phyloP scores from a whole-genome alignment of 2,797 vertebrate species.

The Ceyx erithaca region DNA sequence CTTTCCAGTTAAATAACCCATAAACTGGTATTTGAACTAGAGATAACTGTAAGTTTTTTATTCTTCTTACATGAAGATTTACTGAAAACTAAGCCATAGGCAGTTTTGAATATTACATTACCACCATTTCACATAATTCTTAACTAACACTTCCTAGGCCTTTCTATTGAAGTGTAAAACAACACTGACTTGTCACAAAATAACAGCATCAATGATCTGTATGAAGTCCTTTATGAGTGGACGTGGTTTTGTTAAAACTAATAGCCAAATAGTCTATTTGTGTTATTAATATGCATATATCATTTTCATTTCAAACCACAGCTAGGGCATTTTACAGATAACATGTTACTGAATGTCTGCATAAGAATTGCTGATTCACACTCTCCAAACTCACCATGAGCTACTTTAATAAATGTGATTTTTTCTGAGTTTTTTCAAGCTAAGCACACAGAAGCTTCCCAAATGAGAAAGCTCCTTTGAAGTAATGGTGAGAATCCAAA shows the following conservation, averaged over 20 bases:
- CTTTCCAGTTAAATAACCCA: conserved; percentile 9
- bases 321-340: background rate
- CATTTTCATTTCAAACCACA: background rate
- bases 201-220: background rate
- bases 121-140: background rate
- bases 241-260: background rate
- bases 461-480: background rate
- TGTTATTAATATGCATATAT: background rate
- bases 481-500: background rate
- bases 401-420: background rate
- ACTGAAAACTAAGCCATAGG: background rate
- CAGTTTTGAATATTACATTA: background rate
- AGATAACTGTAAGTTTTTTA: background rate
- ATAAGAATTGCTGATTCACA: background rate
- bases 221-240: background rate
- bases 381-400: rapidly evolving
- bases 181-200: background rate
- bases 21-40: background rate
- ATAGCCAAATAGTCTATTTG: background rate
- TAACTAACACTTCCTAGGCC: background rate
- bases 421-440: background rate
- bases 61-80: background rate
- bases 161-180: background rate
- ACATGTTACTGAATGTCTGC: background rate
- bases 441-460: background rate